Evolutionary conservation across 2,888 invertebrate species (phyloP).

Genomic region (Drosophila pegasa): DNA sequence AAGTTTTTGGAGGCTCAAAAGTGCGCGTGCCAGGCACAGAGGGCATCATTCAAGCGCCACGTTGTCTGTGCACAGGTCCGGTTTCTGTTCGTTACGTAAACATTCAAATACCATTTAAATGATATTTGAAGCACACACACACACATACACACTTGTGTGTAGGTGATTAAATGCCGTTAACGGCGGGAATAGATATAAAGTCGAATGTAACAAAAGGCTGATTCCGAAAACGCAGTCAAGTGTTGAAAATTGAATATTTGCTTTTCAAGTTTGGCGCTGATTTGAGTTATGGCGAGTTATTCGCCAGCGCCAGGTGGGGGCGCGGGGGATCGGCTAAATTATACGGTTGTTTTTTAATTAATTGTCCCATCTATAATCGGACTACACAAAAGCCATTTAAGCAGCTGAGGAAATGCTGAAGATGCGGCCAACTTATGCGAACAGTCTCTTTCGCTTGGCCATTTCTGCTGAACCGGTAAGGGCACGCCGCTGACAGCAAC

Average conservation of each 20-base stretch:
- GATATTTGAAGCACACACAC: conserved; percentile 49
- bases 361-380: conserved; percentile 49
- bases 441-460: conserved; percentile 36
- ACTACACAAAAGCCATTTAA: conserved; percentile 36
- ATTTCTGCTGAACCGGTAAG: conserved; percentile 47
- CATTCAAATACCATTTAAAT: conserved; percentile 58
- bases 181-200: conserved; percentile 13
- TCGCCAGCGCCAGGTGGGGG: conserved; percentile 27
- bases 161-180: conserved; percentile 63
- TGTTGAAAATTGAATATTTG: conserved; percentile 35
- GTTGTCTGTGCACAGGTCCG: conserved; percentile 57
- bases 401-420: conserved; percentile 26
- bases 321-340: conserved; percentile 13
- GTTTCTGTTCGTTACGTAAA: conserved; percentile 73
- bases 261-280: conserved; percentile 3
- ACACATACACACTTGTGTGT: conserved; percentile 20
- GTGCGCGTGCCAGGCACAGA: conserved; percentile 64
- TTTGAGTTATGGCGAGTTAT: conserved; percentile 37
- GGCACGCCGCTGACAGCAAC: conserved; percentile 25
- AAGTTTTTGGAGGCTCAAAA: conserved; percentile 29
- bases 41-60: conserved; percentile 48
- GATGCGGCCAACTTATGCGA: conserved; percentile 49
- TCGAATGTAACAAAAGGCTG: conserved; percentile 31
- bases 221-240: conserved; percentile 57
- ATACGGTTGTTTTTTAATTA: conserved; percentile 42